Evolutionary conservation across 2,113 vertebrate species (phyloP).

Genomic region (Cathartes aura): DNA sequence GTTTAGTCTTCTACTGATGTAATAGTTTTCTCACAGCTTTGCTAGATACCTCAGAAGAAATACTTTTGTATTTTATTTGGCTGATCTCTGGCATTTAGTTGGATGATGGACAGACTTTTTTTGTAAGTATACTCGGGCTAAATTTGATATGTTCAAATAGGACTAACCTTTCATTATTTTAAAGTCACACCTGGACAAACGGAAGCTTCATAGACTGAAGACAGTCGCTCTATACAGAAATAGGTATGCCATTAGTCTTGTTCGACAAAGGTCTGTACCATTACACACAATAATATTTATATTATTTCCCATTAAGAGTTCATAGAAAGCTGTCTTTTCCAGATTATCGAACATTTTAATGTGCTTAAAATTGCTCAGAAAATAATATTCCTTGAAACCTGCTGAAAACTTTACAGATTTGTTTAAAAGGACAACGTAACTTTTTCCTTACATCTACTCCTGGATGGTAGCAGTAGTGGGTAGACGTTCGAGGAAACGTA

Average conservation of each 20-base stretch:
- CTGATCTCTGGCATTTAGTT: neutral
- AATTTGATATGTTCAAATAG: neutral
- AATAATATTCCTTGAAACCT: neutral
- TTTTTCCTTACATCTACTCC: neutral
- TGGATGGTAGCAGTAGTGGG: accelerated
- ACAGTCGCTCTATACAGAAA: accelerated
- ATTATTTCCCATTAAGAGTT: neutral
- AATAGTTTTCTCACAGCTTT: neutral
- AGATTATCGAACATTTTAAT: neutral
- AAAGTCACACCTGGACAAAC: neutral
- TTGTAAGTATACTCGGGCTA: neutral
- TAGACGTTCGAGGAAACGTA: neutral
- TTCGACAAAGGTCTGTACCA: neutral
- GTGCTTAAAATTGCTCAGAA: neutral
- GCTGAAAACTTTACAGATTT: neutral
- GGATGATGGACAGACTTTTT: neutral
- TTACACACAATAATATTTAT: neutral
- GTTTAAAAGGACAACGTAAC: neutral
- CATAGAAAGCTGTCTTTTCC: neutral
- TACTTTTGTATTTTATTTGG: accelerated
- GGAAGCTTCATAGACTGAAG: neutral
- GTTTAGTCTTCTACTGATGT: neutral
- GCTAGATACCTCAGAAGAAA: neutral
- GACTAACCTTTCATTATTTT: neutral
- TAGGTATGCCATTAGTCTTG: neutral